These are phyloP conservation scores for Himalopsyche phryganea DNA, from an alignment of 1,140 invertebrate species.

Conservation along the genomic window DNA sequence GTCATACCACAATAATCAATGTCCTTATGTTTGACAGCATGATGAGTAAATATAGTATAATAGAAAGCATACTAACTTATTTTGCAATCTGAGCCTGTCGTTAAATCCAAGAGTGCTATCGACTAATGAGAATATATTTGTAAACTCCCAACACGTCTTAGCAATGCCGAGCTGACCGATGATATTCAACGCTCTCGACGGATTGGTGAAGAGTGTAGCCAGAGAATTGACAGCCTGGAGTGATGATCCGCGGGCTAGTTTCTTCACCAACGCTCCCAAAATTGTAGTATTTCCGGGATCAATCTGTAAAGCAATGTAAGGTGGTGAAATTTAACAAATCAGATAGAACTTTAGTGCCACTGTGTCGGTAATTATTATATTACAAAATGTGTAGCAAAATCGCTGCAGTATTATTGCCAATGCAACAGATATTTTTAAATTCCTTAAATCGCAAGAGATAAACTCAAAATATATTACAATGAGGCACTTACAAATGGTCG, in stretches of 20 bases:
- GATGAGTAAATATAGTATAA: no score
- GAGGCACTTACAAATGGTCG: constrained; percentile 47
- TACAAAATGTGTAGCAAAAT: no score
- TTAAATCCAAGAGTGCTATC: constrained; percentile 48
- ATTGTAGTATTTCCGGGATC: constrained; percentile 49
- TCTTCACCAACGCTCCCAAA: constrained; percentile 46
- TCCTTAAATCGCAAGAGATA: no score
- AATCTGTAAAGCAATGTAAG: constrained; percentile 48
- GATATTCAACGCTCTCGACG: constrained; percentile 43
- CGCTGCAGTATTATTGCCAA: no score
- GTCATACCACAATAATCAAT: no score
- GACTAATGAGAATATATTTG: constrained; percentile 44
- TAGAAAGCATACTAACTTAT: constrained; percentile 45
- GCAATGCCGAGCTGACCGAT: constrained; percentile 46
- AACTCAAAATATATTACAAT: no score
- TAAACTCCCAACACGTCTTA: constrained; percentile 51
- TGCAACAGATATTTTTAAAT: no score
- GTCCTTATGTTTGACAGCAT: no score
- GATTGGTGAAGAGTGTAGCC: constrained; percentile 42
- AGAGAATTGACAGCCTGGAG: constrained; percentile 46
- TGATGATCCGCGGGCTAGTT: constrained; percentile 46
- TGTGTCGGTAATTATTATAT: no score
- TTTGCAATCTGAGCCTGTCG: constrained; percentile 43
- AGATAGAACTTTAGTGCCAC: no score
- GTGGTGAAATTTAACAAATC: neutral